phyloP scores from a whole-genome alignment of 2,888 invertebrate genomes.

The Hemithea aestivaria region DNA sequence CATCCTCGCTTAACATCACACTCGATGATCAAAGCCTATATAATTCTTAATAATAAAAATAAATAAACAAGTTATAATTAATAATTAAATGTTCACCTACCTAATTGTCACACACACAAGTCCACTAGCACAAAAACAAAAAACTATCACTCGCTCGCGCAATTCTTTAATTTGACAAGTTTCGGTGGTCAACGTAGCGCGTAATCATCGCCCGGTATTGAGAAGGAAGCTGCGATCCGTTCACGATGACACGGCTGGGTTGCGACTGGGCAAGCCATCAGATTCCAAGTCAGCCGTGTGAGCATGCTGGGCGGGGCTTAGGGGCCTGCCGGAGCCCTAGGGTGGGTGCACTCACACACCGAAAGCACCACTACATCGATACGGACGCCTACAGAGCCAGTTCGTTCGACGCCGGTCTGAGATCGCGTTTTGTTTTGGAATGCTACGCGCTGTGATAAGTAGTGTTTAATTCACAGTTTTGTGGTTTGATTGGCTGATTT shows the following conservation, averaged over 20 bases:
- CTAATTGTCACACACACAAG: constrained; percentile 38
- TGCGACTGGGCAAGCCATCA: constrained; percentile 77
- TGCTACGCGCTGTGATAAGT: constrained; percentile 15
- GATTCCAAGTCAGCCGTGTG: constrained; percentile 79
- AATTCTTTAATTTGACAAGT: constrained; percentile 73
- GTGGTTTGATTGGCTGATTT: neutral
- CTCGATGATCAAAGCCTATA: no score
- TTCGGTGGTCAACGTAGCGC: constrained; percentile 69
- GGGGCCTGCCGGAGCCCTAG: constrained; percentile 54
- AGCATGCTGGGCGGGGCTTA: constrained; percentile 73
- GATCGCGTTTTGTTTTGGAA: constrained; percentile 23
- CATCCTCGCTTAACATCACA: no score
- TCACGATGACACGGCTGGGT: constrained; percentile 77
- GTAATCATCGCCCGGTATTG: constrained; percentile 74
- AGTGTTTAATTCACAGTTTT: constrained; percentile 1
- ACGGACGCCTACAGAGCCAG: constrained; percentile 25
- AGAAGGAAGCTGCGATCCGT: constrained; percentile 72
- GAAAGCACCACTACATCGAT: constrained; percentile 10
- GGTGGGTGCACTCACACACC: constrained; percentile 62
- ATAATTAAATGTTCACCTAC: no score
- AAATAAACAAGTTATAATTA: no score
- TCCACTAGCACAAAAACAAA: constrained; percentile 51
- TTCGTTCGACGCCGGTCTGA: constrained; percentile 27
- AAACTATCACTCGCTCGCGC: constrained; percentile 48
- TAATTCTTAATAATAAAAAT: no score